phyloP scores from a whole-genome alignment of 2,113 vertebrate species.

The Perccottus glenii region DNA sequence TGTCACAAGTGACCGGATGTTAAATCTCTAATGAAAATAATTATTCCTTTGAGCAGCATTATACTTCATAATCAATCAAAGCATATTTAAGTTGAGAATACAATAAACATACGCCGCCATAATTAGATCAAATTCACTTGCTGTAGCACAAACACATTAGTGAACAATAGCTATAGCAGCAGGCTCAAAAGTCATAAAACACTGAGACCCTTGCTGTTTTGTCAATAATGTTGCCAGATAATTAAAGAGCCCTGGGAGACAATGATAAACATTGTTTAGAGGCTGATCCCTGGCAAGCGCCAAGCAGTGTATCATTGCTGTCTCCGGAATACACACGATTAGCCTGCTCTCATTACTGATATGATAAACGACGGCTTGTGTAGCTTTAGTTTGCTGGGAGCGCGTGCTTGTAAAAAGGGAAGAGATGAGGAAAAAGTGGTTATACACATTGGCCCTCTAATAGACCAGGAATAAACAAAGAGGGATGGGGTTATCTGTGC shows the following conservation, averaged over 20 bases:
- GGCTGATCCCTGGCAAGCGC: slow-evolving; percentile 76
- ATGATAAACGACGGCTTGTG: slow-evolving; percentile 73
- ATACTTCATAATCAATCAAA: slow-evolving; percentile 2
- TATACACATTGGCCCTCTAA: slow-evolving; percentile 52
- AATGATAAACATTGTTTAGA: slow-evolving; percentile 79
- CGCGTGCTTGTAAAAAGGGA: slow-evolving; percentile 38
- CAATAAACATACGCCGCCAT: slow-evolving; percentile 1
- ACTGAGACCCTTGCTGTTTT: slow-evolving; percentile 57
- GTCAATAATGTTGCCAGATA: slow-evolving; percentile 75
- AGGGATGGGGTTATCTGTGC: slow-evolving; percentile 47
- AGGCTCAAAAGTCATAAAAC: slow-evolving; percentile 57
- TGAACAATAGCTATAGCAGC: slow-evolving; percentile 25
- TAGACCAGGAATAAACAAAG: slow-evolving; percentile 35
- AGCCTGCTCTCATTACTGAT: slow-evolving; percentile 76
- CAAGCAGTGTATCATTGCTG: slow-evolving; percentile 74
- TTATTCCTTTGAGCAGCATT: neutral
- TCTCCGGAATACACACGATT: slow-evolving; percentile 78
- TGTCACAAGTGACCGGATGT: neutral
- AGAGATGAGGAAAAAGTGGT: slow-evolving; percentile 35
- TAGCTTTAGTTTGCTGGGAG: slow-evolving; percentile 62
- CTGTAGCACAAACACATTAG: slow-evolving; percentile 13
- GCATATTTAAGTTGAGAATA: slow-evolving; percentile 5
- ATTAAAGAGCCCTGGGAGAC: slow-evolving; percentile 78
- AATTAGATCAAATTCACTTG: slow-evolving; percentile 4
- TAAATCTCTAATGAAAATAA: slow-evolving; percentile 12